Base-by-base conservation (phyloP, 37 sponge, comb jelly and placozoan species). In the Cladorhizidae sp. region DNA sequence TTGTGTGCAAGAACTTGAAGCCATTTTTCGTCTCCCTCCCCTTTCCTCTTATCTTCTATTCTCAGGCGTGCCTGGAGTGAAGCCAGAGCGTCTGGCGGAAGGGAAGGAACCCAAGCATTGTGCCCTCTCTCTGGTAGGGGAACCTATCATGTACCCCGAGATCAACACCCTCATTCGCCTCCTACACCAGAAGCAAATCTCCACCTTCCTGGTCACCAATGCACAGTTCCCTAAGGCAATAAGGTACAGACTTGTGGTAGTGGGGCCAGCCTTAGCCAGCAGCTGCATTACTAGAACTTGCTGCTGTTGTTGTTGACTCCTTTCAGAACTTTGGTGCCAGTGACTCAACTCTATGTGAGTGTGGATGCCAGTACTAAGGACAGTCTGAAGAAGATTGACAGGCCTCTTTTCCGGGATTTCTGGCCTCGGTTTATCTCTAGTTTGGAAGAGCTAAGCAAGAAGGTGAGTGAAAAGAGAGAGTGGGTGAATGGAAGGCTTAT, bases 71-170 rank as follows among this genome's bases (percentile, higher is more conserved):
- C 97, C 97, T 43, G 97, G 97, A 25, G 97, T 96, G 59, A 82
- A 86, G 77, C 70, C 86, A 31, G 94, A 94, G 63, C 77, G 89
- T n/a, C 63, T 94, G 50, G 80, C 84, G 21, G 97, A 96, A 63
- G 97, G 90, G n/a, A 93, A 86, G 94, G 69, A 79, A 23, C 89
- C 83, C 26, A 42, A 91, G 82, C 97, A 96, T 85, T 96, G 97
- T 79, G 97, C 97, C 54, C 87, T 96, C 41, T 96, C 97, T 3
- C 83, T 96, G n/a, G 97, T 96, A 22, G 97, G 97, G 28, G 97
- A 96, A 41, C 97, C 97, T 40, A 96, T 96, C 77, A 96, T 96
- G 97, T 96, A 96, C 75, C 97, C 97, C 3, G 86, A 92, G 81
- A 96, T 96, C 68, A 96, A 96, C 72, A 78, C 67, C 8, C 84